Evolutionary conservation across 2,888 invertebrate genomes (phyloP).

Genomic region (Lasioglossum calceatum): DNA sequence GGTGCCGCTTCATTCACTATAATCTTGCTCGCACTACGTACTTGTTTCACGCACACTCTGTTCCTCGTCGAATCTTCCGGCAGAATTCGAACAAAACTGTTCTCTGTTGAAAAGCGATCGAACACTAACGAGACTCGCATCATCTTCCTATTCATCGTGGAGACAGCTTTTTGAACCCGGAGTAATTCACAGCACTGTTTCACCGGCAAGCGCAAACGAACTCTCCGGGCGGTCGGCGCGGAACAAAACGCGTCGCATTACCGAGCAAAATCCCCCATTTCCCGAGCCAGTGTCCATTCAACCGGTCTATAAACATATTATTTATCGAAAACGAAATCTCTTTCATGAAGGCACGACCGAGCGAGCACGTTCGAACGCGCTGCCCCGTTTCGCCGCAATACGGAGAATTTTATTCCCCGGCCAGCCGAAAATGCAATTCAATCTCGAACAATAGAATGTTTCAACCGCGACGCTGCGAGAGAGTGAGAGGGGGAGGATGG

Average conservation of each 20-base stretch:
- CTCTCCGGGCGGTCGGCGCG: background rate
- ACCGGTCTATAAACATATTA: slow-evolving; percentile 3
- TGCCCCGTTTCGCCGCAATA: background rate
- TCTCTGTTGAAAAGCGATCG: too few relatives aligned
- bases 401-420: slow-evolving; percentile 11
- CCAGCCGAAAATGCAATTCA: background rate
- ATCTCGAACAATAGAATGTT: slow-evolving; percentile 8
- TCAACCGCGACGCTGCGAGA: background rate
- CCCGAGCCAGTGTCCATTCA: background rate
- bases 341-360: background rate
- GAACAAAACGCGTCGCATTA: slow-evolving; percentile 3
- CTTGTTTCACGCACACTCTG: too few relatives aligned
- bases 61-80: too few relatives aligned
- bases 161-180: background rate
- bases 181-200: background rate
- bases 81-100: too few relatives aligned
- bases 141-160: background rate
- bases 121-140: background rate
- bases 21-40: too few relatives aligned
- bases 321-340: slow-evolving; percentile 17
- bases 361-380: background rate
- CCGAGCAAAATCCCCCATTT: background rate
- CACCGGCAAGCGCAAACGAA: background rate
- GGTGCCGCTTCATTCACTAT: too few relatives aligned
- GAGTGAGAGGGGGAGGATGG: background rate